Percentiles rank a stretch among this genome's conserved stretches.
Conservation (phyloP, 2,113 vertebrate species). For the Brachirus orientalis region DNA sequence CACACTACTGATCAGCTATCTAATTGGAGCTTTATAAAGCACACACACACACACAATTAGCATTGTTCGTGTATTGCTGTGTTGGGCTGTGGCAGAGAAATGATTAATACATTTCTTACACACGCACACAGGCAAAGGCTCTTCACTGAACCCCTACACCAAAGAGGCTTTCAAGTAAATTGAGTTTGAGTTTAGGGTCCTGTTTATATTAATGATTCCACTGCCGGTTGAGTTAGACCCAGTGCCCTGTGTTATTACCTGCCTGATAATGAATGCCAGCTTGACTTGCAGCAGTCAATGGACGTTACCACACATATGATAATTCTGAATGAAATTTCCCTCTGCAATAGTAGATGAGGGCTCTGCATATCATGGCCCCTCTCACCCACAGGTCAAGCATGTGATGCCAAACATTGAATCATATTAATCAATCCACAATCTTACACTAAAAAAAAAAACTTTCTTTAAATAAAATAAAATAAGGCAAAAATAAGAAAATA, state of each 20-base stretch:
- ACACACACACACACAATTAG: conserved; percentile 28
- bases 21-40: conserved; percentile 77
- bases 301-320: conserved; percentile 41
- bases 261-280: conserved; percentile 75
- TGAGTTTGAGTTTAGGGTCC: conserved; percentile 80
- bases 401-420: neutral
- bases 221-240: conserved; percentile 65
- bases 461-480: too few species aligned
- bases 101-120: conserved; percentile 73
- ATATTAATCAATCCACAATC: neutral
- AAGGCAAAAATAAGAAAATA: too few species aligned
- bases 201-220: conserved; percentile 78
- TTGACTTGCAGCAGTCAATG: conserved; percentile 65
- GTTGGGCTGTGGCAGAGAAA: conserved; percentile 49
- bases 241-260: conserved; percentile 75
- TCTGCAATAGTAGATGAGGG: conserved; percentile 50
- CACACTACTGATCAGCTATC: conserved; percentile 66
- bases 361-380: neutral
- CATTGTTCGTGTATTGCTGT: conserved; percentile 41
- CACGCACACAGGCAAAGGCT: conserved; percentile 39
- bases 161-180: conserved; percentile 80
- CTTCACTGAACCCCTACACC: conserved; percentile 63
- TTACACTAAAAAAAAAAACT: neutral
- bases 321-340: conserved; percentile 38
- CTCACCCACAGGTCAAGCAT: neutral